Base-by-base conservation (phyloP, 2,888 invertebrate genomes). In the Tetropium fuscum region DNA sequence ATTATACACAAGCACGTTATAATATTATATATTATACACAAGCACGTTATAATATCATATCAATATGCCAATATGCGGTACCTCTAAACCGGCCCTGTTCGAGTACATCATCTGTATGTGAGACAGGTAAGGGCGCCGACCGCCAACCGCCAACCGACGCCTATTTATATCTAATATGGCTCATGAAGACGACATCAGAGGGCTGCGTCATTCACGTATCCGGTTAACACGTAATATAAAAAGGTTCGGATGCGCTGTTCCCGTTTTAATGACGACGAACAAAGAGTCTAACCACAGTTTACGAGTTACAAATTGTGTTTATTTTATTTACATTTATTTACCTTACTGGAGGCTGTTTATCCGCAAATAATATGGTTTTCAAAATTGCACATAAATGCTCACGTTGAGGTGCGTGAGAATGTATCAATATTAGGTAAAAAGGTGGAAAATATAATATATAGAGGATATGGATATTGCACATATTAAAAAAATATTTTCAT, bases 71-170 rank as follows among this genome's bases (percentile, higher is more conserved):
- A 48, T 34, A 5, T 3, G 11, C 16, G 18, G 47, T 13, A 19
- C 1, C 20, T n/a, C 8, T 6, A 27, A 22, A 3, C 51, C 51
- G 51, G 36, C 20, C 48, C 32, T 48, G 47, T 25, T 25, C 11
- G 6, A 16, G 11, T 13, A 20, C 36, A 53, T 53, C 36, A 53
- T 53, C 41, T 41, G 53, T 41, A 58, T 47, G 53, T 30, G 32
- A 44, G 49, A 27, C 51, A 64, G 61, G 65, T 67, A 60, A 61
- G 62, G 68, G 67, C 66, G 71, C 65, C 70, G 69, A 67, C 64
- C 64, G 60, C 43, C 56, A 68, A 67, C 64, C 64, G 60, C 43
- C 56, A 40, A 43, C 40, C 44, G 63, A 51, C 49, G 54, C 58
- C 63, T 59, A 59, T 63, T 59, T 58, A 56, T 63, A 58, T 25